Percentiles rank a stretch among this genome's conserved stretches.
Evolutionary conservation across 2,113 vertebrate species (phyloP).

Genomic region (Rissa tridactyla): DNA sequence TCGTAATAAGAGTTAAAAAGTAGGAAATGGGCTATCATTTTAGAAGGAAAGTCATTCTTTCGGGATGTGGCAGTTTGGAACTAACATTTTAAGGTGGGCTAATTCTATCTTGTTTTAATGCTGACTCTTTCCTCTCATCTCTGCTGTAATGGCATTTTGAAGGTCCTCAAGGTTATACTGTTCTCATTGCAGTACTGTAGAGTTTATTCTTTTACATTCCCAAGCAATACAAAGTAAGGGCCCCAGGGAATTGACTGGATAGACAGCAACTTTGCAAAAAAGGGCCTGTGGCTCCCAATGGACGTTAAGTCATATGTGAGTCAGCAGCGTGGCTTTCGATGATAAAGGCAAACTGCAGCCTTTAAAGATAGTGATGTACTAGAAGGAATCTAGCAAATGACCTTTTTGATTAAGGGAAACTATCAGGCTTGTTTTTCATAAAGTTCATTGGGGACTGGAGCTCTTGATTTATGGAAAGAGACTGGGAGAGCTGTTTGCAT

Average conservation of each 20-base stretch:
- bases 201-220: neutral
- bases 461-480: neutral
- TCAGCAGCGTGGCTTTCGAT: neutral
- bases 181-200: neutral
- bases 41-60: neutral
- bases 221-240: neutral
- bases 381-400: neutral
- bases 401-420: neutral
- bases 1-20: neutral
- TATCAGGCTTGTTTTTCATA: neutral
- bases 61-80: neutral
- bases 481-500: neutral
- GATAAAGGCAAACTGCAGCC: fast-evolving
- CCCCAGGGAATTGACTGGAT: neutral
- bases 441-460: neutral
- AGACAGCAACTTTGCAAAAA: neutral
- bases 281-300: neutral
- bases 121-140: neutral
- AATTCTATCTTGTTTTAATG: neutral
- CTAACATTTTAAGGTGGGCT: neutral
- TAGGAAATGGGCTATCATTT: neutral
- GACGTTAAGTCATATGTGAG: too few relatives aligned
- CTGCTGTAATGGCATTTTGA: neutral
- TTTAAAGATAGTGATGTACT: neutral
- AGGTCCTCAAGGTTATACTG: neutral